phyloP scores from a whole-genome alignment of 2,888 invertebrate species.

The Leistus spinibarbis region DNA sequence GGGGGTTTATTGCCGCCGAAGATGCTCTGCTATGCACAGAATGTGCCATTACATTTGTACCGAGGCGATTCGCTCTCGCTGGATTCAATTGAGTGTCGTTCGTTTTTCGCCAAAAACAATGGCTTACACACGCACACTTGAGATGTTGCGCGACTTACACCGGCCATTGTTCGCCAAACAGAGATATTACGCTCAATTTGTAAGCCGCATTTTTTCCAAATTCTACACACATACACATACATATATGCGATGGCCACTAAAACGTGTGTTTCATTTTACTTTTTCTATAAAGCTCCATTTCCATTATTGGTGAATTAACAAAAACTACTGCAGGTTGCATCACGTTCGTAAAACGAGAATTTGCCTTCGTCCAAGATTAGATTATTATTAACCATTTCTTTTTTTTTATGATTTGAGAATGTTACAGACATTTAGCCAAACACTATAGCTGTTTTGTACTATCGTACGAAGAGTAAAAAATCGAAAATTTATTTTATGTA shows the following conservation, averaged over 20 bases:
- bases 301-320: no score
- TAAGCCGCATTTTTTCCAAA: neutral
- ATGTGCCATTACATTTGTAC: slow-evolving; percentile 28
- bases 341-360: no score
- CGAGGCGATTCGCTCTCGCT: neutral
- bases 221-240: neutral
- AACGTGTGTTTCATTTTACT: neutral
- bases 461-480: no score
- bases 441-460: no score
- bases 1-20: slow-evolving; percentile 19
- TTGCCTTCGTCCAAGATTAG: no score
- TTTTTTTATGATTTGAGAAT: no score
- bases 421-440: no score
- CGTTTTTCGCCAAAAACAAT: neutral
- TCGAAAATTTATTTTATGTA: no score
- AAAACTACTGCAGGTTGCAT: no score
- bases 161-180: neutral
- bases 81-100: neutral
- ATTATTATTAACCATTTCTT: no score
- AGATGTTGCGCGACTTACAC: neutral
- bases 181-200: slow-evolving; percentile 7
- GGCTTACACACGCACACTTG: neutral
- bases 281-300: neutral
- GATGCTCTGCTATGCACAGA: slow-evolving; percentile 23
- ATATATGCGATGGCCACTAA: neutral